These are phyloP conservation scores for Liopterus haemorrhoidalis DNA, from an alignment of 2,888 invertebrate genomes.

Conservation along the genomic window DNA sequence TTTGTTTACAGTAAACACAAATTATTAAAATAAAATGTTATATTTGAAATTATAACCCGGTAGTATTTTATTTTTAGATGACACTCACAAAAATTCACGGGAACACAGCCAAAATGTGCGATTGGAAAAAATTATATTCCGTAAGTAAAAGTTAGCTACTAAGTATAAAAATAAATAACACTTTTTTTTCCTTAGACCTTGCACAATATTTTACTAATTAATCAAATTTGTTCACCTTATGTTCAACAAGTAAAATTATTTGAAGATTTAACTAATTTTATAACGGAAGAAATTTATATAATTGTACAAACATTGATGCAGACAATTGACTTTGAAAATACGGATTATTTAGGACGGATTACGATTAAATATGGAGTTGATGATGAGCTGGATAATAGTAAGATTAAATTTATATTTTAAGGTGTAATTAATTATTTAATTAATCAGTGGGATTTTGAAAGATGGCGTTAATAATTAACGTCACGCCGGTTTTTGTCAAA, in stretches of 20 bases:
- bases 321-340: constrained; percentile 65
- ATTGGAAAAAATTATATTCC: constrained; percentile 67
- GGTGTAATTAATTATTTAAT: background rate
- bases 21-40: too few relatives aligned
- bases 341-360: constrained; percentile 58
- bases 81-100: constrained; percentile 60
- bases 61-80: constrained; percentile 47
- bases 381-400: constrained; percentile 67
- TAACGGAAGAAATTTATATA: constrained; percentile 50
- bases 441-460: background rate
- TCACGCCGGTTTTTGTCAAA: background rate
- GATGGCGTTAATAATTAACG: too few relatives aligned
- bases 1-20: too few relatives aligned
- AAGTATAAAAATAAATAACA: background rate
- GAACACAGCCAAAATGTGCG: constrained; percentile 55
- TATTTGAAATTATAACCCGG: too few relatives aligned
- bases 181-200: constrained; percentile 52
- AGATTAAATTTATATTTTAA: constrained; percentile 31
- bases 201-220: constrained; percentile 61
- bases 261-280: constrained; percentile 46
- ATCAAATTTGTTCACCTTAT: constrained; percentile 57
- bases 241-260: constrained; percentile 50
- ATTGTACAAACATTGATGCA: constrained; percentile 65
- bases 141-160: constrained; percentile 44
- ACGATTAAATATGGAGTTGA: constrained; percentile 72